Evolutionary conservation across 1,140 invertebrate genomes (phyloP).

Genomic region (Aphelenchoides fujianensis): DNA sequence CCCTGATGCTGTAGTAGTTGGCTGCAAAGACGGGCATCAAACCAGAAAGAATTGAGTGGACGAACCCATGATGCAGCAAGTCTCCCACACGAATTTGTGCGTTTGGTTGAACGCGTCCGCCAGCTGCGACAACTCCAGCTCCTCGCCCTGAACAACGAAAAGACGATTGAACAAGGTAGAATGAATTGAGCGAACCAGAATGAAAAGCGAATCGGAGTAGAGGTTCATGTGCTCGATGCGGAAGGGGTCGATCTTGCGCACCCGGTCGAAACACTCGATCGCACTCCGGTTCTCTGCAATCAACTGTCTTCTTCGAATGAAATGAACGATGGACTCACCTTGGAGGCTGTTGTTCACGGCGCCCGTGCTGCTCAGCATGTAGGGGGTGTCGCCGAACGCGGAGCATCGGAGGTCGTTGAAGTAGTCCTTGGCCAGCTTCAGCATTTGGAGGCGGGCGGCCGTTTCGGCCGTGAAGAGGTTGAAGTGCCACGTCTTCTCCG

Average conservation of each 20-base stretch:
- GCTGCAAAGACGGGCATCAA: too few species aligned
- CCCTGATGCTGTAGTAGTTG: conserved; percentile 93
- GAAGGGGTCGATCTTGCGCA: conserved; percentile 52
- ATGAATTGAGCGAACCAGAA: conserved; percentile 39
- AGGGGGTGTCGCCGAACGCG: conserved; percentile 37
- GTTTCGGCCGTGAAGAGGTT: conserved; percentile 43
- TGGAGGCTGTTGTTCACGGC: conserved; percentile 42
- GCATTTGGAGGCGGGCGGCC: conserved; percentile 42
- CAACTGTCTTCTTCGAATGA: conserved; percentile 19
- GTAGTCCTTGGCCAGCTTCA: conserved; percentile 37
- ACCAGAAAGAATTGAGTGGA: conserved; percentile 55
- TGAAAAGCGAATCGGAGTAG: conserved; percentile 55
- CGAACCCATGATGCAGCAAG: conserved; percentile 91
- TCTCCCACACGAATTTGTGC: conserved; percentile 94
- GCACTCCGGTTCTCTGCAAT: conserved; percentile 51
- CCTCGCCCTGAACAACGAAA: too few species aligned
- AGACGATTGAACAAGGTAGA: conserved; percentile 38
- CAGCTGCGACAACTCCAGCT: conserved; percentile 84
- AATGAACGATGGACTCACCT: conserved; percentile 32
- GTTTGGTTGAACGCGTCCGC: conserved; percentile 87
- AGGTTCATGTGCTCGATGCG: conserved; percentile 53
- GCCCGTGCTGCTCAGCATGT: conserved; percentile 44
- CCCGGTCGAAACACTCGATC: conserved; percentile 42
- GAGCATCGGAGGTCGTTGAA: conserved; percentile 29
- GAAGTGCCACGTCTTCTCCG: conserved; percentile 36